A percentile compares a stretch with the other conserved stretches of the same genome.
These are phyloP conservation scores for Amitus sp. DNA, from an alignment of 2,888 invertebrate species.

Conservation along the genomic window DNA sequence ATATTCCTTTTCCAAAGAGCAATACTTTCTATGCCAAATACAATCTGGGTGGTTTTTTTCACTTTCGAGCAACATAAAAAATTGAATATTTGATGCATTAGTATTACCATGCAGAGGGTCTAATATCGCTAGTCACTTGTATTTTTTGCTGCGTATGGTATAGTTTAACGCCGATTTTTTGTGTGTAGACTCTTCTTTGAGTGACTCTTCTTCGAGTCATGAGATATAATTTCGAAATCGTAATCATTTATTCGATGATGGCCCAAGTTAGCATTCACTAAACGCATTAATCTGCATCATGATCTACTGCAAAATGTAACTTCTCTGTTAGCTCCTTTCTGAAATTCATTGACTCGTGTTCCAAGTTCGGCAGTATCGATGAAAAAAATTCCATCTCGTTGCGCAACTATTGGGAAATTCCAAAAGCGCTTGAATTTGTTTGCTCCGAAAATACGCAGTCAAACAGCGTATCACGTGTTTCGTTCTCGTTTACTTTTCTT, in stretches of 20 bases:
- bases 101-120: no score
- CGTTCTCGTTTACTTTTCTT: no score
- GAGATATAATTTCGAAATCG: slow-evolving; percentile 39
- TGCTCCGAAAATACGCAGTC: background rate
- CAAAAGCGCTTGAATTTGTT: background rate
- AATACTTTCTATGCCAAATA: no score
- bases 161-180: slow-evolving; percentile 1
- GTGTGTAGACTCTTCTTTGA: no score
- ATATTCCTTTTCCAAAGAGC: no score
- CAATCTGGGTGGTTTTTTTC: no score
- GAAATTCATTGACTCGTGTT: background rate
- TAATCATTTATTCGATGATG: slow-evolving; percentile 59
- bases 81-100: no score
- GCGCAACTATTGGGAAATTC: background rate
- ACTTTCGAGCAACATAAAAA: no score
- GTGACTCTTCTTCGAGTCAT: slow-evolving; percentile 47
- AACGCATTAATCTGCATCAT: slow-evolving; percentile 52
- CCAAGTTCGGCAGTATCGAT: background rate
- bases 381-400: background rate
- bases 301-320: slow-evolving; percentile 55
- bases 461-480: no score
- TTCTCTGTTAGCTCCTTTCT: slow-evolving; percentile 12
- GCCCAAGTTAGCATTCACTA: slow-evolving; percentile 53
- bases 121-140: no score
- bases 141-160: no score